These are phyloP conservation scores for Hucho hucho DNA, from an alignment of 2,113 vertebrate species.

Conservation along the genomic window DNA sequence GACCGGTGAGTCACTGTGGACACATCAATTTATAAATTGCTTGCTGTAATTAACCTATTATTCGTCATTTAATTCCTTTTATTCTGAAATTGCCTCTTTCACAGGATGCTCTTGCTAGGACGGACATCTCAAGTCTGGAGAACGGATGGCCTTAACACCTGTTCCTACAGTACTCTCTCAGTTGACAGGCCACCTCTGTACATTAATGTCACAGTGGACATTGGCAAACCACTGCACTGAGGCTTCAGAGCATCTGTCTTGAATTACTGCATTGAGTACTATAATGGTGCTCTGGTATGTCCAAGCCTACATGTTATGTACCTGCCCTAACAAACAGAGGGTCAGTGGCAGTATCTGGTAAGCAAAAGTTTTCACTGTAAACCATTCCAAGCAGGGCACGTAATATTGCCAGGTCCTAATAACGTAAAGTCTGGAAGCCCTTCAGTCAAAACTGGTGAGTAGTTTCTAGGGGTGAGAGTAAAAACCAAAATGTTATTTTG, in stretches of 20 bases:
- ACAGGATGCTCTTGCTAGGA: constrained; percentile 86
- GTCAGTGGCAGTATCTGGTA: neutral
- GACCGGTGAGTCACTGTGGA: constrained; percentile 77
- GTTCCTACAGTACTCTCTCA: constrained; percentile 82
- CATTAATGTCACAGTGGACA: constrained; percentile 88
- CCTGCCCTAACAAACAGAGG: no score
- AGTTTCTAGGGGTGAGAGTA: neutral
- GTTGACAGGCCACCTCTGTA: constrained; percentile 82
- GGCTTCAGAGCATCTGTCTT: neutral
- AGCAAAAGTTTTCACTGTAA: neutral
- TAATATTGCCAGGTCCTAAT: neutral
- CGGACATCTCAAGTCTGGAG: constrained; percentile 80
- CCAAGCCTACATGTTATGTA: no score
- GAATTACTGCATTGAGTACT: neutral
- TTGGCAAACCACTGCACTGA: constrained; percentile 69
- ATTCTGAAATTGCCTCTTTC: neutral
- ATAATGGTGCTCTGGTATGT: neutral
- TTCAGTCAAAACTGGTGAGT: neutral
- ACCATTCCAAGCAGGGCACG: neutral
- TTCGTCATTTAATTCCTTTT: neutral
- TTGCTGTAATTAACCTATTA: neutral
- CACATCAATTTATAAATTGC: neutral
- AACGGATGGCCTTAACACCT: constrained; percentile 87
- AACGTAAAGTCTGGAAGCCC: neutral
- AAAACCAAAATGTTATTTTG: no score